Percentiles rank a stretch among this genome's conserved stretches.
These are phyloP conservation scores for Lithodes maja DNA, from an alignment of 2,888 invertebrate genomes.

Conservation along the genomic window DNA sequence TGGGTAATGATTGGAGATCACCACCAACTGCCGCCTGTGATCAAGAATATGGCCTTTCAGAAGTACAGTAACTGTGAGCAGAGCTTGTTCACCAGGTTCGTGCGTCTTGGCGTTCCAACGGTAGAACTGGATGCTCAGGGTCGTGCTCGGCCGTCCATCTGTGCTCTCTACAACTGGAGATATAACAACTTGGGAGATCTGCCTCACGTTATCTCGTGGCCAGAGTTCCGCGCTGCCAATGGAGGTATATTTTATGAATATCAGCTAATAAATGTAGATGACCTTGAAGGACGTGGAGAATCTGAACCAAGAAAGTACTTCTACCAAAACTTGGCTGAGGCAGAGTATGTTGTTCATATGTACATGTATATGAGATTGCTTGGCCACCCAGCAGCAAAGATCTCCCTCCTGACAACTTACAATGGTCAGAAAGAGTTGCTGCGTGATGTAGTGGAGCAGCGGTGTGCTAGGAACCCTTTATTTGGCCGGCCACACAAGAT, in stretches of 20 bases:
- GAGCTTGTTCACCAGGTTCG: constrained; percentile 96
- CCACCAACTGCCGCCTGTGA: constrained; percentile 98
- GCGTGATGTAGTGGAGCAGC: constrained; percentile 90
- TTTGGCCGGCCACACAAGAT: constrained; percentile 71
- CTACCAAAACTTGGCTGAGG: constrained; percentile 86
- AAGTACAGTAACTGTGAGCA: constrained; percentile 99
- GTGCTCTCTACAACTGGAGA: constrained; percentile 95
- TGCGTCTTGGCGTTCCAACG: constrained; percentile 96
- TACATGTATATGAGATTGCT: constrained; percentile 99
- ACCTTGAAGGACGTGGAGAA: constrained; percentile 97
- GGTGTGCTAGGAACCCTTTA: constrained; percentile 83
- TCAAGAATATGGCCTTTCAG: constrained; percentile 99
- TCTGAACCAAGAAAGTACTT: constrained; percentile 98
- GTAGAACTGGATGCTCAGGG: constrained; percentile 99
- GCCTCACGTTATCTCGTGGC: constrained; percentile 86
- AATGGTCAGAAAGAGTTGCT: constrained; percentile 99
- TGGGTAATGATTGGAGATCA: constrained; percentile 99
- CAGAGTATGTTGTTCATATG: constrained; percentile 94
- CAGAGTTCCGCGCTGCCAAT: constrained; percentile 93
- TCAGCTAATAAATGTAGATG: constrained; percentile 96
- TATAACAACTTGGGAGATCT: constrained; percentile 97
- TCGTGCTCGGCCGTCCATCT: constrained; percentile 92
- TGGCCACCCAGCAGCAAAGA: constrained; percentile 97
- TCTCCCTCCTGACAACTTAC: constrained; percentile 98
- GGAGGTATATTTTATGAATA: constrained; percentile 94